These are phyloP conservation scores for Caenorhabditis doughertyi DNA, from an alignment of 2,888 invertebrate species.

Conservation along the genomic window DNA sequence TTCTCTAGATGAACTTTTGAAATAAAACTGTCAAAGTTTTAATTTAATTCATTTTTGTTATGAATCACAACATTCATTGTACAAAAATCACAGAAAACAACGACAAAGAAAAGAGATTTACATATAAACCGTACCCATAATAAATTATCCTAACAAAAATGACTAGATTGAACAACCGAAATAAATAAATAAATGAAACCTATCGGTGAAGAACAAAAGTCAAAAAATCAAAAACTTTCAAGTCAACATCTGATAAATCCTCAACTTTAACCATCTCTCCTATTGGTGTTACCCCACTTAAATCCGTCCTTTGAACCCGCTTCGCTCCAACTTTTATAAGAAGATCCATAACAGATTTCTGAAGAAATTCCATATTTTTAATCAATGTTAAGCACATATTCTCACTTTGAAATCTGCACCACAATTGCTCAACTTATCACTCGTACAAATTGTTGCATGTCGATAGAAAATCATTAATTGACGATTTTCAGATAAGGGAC, in stretches of 20 bases:
- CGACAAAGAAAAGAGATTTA: slow-evolving; percentile 3
- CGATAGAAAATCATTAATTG: slow-evolving; percentile 61
- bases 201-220: slow-evolving; percentile 43
- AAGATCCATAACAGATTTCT: slow-evolving; percentile 35
- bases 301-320: slow-evolving; percentile 55
- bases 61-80: neutral
- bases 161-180: neutral
- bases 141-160: neutral
- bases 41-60: neutral
- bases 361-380: slow-evolving; percentile 4
- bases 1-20: neutral
- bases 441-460: slow-evolving; percentile 35
- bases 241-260: slow-evolving; percentile 25
- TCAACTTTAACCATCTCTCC: slow-evolving; percentile 32
- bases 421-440: slow-evolving; percentile 23
- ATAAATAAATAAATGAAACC: neutral
- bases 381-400: neutral
- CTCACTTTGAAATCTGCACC: slow-evolving; percentile 46
- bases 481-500: slow-evolving; percentile 47
- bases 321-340: slow-evolving; percentile 37
- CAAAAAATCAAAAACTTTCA: slow-evolving; percentile 57
- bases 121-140: slow-evolving; percentile 28
- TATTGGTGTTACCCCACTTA: slow-evolving; percentile 45
- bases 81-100: neutral
- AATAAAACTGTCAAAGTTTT: neutral